These are phyloP conservation scores for Cataglyphis hispanica DNA, from an alignment of 1,140 invertebrate species.

Conservation along the genomic window DNA sequence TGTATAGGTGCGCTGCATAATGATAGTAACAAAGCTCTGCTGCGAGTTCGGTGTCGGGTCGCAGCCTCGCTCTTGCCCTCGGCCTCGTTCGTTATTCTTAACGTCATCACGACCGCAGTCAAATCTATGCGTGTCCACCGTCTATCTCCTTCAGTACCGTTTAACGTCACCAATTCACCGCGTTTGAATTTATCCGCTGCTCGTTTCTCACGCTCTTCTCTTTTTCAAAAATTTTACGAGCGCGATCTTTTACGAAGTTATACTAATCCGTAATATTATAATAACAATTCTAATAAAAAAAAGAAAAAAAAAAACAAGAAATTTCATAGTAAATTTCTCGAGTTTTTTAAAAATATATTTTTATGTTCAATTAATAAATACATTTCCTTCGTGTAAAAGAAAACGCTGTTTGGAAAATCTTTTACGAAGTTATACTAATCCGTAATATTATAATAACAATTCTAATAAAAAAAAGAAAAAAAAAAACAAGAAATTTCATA, in stretches of 20 bases:
- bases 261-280: no score
- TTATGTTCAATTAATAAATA: background rate
- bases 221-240: background rate
- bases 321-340: no score
- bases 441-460: no score
- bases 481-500: no score
- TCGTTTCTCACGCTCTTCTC: background rate
- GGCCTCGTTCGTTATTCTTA: constrained; percentile 74
- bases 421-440: background rate
- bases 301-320: no score
- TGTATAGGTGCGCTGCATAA: constrained; percentile 35
- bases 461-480: no score
- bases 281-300: no score
- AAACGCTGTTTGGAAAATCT: no score
- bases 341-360: constrained; percentile 2
- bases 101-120: constrained; percentile 61
- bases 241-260: background rate
- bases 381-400: no score
- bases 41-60: constrained; percentile 60
- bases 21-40: constrained; percentile 59
- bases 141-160: background rate
- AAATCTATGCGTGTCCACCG: constrained; percentile 67
- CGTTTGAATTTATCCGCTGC: background rate
- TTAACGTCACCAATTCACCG: constrained; percentile 10
- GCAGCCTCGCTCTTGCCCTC: constrained; percentile 71